Conservation (phyloP, 1,140 invertebrate genomes). For the Drosophila bocqueti region DNA sequence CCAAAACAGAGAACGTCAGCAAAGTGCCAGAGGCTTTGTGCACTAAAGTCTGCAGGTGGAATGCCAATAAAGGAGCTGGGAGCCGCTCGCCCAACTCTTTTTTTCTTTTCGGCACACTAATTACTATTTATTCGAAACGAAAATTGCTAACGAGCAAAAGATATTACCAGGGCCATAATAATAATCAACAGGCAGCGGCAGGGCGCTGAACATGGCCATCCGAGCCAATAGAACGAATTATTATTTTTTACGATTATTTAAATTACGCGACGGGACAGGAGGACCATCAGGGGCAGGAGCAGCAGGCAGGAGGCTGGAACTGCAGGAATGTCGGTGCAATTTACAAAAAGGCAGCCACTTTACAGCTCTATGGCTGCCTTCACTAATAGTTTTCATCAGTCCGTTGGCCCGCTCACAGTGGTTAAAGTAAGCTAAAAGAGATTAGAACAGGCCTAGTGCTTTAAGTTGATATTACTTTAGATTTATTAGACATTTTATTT, state of each 20-base stretch:
- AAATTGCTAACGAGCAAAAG: slow-evolving; percentile 82
- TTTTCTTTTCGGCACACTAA: slow-evolving; percentile 67
- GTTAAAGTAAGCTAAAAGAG: neutral
- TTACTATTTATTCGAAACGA: slow-evolving; percentile 83
- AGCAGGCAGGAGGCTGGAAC: slow-evolving; percentile 13
- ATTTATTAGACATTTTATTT: neutral
- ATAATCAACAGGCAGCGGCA: slow-evolving; percentile 65
- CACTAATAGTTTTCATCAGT: slow-evolving; percentile 80
- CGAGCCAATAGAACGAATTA: slow-evolving; percentile 71
- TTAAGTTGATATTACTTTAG: neutral
- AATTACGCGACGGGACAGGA: slow-evolving; percentile 66
- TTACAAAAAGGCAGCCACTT: slow-evolving; percentile 76
- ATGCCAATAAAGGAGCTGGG: slow-evolving; percentile 20
- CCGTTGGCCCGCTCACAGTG: slow-evolving; percentile 47
- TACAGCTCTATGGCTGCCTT: slow-evolving; percentile 56
- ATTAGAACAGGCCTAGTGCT: neutral
- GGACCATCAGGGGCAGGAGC: neutral
- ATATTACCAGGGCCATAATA: slow-evolving; percentile 75
- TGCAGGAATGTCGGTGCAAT: slow-evolving; percentile 74
- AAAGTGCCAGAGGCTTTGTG: slow-evolving; percentile 77
- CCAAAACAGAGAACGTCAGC: slow-evolving; percentile 73
- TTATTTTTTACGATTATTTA: slow-evolving; percentile 84
- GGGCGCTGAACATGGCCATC: slow-evolving; percentile 25
- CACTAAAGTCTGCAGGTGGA: slow-evolving; percentile 64
- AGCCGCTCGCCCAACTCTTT: slow-evolving; percentile 48